Percentiles rank a stretch among this genome's conserved stretches.
phyloP scores from a whole-genome alignment of 2,113 vertebrate species.

The Myrmecophaga tridactyla region DNA sequence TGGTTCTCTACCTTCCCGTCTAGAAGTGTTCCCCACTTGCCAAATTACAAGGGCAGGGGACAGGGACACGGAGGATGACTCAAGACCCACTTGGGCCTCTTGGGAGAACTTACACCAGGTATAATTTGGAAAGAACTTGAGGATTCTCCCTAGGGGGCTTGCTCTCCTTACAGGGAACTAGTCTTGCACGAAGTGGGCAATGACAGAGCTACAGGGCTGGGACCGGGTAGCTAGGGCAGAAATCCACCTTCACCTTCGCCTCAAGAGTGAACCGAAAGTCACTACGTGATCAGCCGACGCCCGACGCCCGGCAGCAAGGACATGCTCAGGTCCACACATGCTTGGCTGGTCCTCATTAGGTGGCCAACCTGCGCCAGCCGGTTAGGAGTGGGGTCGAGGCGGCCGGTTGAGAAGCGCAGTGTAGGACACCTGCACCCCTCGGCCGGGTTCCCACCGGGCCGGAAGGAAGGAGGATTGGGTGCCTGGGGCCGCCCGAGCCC shows the following conservation, averaged over 20 bases:
- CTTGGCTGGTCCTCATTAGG: neutral
- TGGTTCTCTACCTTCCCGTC: no score
- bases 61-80: neutral
- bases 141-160: neutral
- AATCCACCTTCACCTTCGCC: neutral
- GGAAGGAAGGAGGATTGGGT: neutral
- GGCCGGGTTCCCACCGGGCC: neutral
- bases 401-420: accelerated
- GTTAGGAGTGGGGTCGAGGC: neutral
- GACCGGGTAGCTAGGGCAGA: neutral
- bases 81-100: neutral
- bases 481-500: neutral
- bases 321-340: neutral
- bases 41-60: neutral
- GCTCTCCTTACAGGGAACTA: neutral
- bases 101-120: neutral
- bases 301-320: neutral
- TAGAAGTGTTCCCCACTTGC: neutral
- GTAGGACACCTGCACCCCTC: neutral
- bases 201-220: neutral
- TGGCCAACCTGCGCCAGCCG: neutral
- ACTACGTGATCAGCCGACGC: neutral
- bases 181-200: neutral
- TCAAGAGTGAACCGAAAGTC: neutral
- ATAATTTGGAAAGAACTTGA: neutral